phyloP scores from a whole-genome alignment of 2,797 vertebrate genomes.

The Enteromius unitaeniatus region DNA sequence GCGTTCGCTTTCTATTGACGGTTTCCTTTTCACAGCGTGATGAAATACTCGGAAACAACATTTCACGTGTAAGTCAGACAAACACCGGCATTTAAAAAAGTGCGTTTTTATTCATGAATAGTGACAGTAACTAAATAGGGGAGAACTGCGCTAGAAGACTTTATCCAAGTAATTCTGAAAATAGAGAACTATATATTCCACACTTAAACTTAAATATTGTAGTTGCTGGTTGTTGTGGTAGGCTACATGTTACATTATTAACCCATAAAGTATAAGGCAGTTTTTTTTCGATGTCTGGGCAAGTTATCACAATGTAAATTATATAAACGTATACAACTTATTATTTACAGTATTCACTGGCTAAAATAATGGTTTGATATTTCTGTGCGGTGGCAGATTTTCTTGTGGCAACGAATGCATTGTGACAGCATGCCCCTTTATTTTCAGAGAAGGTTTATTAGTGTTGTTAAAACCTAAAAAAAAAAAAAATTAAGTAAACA shows the following conservation, averaged over 20 bases:
- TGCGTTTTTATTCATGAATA: not conserved
- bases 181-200: not conserved
- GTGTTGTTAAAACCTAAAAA: too few relatives aligned
- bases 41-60: constrained; percentile 1
- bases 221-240: not conserved
- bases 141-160: not conserved
- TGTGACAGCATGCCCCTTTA: not conserved
- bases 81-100: not conserved
- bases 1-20: not conserved
- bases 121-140: not conserved
- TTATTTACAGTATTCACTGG: not conserved
- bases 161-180: not conserved
- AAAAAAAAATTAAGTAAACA: too few relatives aligned
- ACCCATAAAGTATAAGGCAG: not conserved
- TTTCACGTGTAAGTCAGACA: not conserved
- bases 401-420: not conserved
- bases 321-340: not conserved
- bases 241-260: not conserved
- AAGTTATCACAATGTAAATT: not conserved
- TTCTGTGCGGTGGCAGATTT: not conserved
- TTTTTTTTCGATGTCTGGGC: not conserved
- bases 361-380: not conserved
- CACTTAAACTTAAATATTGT: not conserved
- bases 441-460: not conserved
- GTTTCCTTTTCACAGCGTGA: constrained; percentile 5